Percentiles rank a stretch among this genome's conserved stretches.
These are phyloP conservation scores for Unio delphinus DNA, from an alignment of 2,888 invertebrate genomes.

Conservation along the genomic window DNA sequence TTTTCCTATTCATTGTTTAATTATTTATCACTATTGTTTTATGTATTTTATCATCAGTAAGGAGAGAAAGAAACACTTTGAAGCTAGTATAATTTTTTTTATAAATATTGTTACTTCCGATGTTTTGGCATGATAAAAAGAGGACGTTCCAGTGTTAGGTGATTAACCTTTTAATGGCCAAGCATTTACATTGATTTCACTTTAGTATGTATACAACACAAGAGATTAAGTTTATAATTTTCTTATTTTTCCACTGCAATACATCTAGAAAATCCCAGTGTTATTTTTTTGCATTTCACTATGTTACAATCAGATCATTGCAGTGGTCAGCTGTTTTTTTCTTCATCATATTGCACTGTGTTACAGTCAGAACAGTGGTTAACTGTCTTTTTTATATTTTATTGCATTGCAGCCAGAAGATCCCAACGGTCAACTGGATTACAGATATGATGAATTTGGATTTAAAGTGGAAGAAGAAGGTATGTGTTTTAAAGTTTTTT, in stretches of 20 bases:
- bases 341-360: not conserved
- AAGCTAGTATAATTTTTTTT: too few relatives aligned
- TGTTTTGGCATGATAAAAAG: too few relatives aligned
- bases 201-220: not conserved
- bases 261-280: conserved; percentile 84
- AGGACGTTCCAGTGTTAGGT: too few relatives aligned
- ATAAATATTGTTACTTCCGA: too few relatives aligned
- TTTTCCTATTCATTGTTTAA: too few relatives aligned
- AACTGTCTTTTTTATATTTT: conserved; percentile 70
- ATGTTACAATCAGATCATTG: conserved; percentile 81
- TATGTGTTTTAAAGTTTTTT: conserved; percentile 22
- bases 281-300: conserved; percentile 42
- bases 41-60: too few relatives aligned
- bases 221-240: not conserved
- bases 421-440: conserved; percentile 81
- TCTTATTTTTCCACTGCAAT: conserved; percentile 14
- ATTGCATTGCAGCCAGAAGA: conserved; percentile 80
- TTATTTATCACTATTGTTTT: too few relatives aligned
- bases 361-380: conserved; percentile 83
- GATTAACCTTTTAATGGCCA: too few relatives aligned
- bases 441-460: conserved; percentile 97
- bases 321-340: conserved; percentile 76
- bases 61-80: too few relatives aligned
- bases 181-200: too few relatives aligned
- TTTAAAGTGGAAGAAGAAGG: conserved; percentile 95